These are phyloP conservation scores for Galemys pyrenaicus DNA, from an alignment of 2,113 vertebrate genomes.

Conservation along the genomic window DNA sequence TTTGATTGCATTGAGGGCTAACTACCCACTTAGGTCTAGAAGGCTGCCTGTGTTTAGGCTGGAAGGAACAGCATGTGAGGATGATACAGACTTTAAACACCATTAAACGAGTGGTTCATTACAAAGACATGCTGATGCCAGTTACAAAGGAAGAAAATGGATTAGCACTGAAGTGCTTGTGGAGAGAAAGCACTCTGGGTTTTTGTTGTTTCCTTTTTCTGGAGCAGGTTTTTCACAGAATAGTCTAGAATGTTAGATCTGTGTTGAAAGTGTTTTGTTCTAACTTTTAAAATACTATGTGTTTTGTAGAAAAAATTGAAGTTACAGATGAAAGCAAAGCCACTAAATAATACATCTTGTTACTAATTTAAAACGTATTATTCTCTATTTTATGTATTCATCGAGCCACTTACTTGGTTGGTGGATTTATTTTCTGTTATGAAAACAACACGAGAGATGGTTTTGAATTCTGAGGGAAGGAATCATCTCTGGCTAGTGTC, in stretches of 20 bases:
- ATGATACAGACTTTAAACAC: conserved; percentile 59
- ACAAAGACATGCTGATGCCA: conserved; percentile 49
- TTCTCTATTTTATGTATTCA: not conserved
- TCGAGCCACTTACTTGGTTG: not conserved
- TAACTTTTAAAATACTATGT: not conserved
- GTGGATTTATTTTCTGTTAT: conserved; percentile 31
- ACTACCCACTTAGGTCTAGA: conserved; percentile 54
- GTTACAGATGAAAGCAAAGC: not conserved
- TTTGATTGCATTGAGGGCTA: conserved; percentile 43
- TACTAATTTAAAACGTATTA: not conserved
- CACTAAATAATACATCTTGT: not conserved
- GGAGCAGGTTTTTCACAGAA: not conserved
- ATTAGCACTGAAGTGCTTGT: not conserved
- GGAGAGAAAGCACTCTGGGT: not conserved
- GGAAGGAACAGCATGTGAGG: conserved; percentile 56
- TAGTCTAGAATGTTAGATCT: not conserved
- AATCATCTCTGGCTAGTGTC: not conserved
- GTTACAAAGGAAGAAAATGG: conserved; percentile 52
- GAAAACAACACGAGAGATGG: not conserved
- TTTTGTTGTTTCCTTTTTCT: too few relatives aligned
- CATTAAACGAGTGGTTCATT: conserved; percentile 63
- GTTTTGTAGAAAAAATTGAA: not conserved
- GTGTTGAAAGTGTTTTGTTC: not conserved
- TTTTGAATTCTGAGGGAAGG: not conserved
- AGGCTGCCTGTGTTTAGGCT: conserved; percentile 53